A percentile compares a stretch with the other conserved stretches of the same genome.
Conservation (phyloP, 2,888 invertebrate genomes). For the Chalcosyrphus nemorum region DNA sequence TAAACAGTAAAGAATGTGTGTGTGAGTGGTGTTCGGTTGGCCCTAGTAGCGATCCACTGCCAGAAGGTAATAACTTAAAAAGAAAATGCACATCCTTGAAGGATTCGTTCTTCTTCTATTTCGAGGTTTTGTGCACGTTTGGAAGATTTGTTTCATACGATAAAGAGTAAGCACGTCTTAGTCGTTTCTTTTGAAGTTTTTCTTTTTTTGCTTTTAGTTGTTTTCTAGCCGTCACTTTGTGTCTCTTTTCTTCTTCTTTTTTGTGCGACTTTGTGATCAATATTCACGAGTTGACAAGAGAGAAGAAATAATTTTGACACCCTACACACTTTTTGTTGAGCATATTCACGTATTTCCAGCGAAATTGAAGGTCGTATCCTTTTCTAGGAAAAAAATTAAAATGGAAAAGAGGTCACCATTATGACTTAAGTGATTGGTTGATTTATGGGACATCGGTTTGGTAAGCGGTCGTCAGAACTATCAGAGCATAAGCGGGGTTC, state of each 20-base stretch:
- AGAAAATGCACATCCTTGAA: slow-evolving; percentile 65
- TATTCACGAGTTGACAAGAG: slow-evolving; percentile 25
- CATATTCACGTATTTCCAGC: slow-evolving; percentile 17
- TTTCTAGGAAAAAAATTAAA: too few relatives aligned
- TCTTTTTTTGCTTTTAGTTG: slow-evolving; percentile 3
- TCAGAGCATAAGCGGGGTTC: too few relatives aligned
- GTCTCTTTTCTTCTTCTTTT: slow-evolving; percentile 11
- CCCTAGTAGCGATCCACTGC: slow-evolving; percentile 25
- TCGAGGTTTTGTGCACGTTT: slow-evolving; percentile 50
- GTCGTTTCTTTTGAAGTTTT: slow-evolving; percentile 63
- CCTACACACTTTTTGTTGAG: slow-evolving; percentile 43
- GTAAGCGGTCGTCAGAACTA: too few relatives aligned
- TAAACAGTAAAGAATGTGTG: slow-evolving; percentile 61
- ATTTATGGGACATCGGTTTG: too few relatives aligned
- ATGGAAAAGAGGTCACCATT: too few relatives aligned
- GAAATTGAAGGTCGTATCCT: too few relatives aligned
- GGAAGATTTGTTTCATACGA: slow-evolving; percentile 62
- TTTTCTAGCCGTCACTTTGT: slow-evolving; percentile 29
- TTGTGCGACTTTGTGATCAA: slow-evolving; percentile 41
- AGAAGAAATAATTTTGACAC: background rate
- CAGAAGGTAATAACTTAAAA: slow-evolving; percentile 64
- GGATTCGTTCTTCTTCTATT: slow-evolving; percentile 52
- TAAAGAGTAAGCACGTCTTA: slow-evolving; percentile 60
- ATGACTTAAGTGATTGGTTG: too few relatives aligned
- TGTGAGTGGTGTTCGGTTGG: slow-evolving; percentile 25